phyloP scores from a whole-genome alignment of 2,888 invertebrate genomes.

The Drosophila hamatofila region DNA sequence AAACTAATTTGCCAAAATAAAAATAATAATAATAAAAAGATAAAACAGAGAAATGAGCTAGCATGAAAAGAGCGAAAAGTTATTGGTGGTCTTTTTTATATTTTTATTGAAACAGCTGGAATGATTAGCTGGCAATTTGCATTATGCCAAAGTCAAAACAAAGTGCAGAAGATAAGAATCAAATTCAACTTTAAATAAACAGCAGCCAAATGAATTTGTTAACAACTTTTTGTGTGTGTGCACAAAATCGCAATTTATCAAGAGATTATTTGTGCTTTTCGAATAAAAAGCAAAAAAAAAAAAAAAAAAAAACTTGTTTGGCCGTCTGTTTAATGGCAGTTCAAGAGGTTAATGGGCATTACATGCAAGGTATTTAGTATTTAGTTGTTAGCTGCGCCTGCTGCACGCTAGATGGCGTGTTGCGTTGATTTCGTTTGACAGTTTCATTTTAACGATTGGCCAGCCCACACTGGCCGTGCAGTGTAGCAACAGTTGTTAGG shows the following conservation, averaged over 20 bases:
- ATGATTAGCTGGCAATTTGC: slow-evolving; percentile 58
- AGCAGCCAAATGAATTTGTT: slow-evolving; percentile 30
- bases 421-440: slow-evolving; percentile 45
- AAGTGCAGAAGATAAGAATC: slow-evolving; percentile 40
- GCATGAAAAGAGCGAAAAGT: slow-evolving; percentile 42
- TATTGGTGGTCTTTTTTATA: slow-evolving; percentile 19
- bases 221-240: slow-evolving; percentile 16
- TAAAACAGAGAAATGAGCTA: slow-evolving; percentile 41
- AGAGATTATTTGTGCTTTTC: background rate
- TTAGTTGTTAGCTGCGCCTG: slow-evolving; percentile 29
- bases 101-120: slow-evolving; percentile 32
- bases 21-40: slow-evolving; percentile 43
- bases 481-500: slow-evolving; percentile 9
- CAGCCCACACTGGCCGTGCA: background rate
- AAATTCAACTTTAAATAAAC: slow-evolving; percentile 22
- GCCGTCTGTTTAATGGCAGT: slow-evolving; percentile 65
- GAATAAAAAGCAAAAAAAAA: too few relatives aligned
- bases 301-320: background rate
- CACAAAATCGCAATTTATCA: slow-evolving; percentile 10
- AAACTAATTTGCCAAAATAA: slow-evolving; percentile 70
- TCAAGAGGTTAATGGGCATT: slow-evolving; percentile 73
- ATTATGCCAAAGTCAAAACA: slow-evolving; percentile 45
- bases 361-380: slow-evolving; percentile 45
- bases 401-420: slow-evolving; percentile 73
- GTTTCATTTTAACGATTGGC: slow-evolving; percentile 37